A percentile compares a stretch with the other conserved stretches of the same genome.
Evolutionary conservation across 1,140 invertebrate species (phyloP).

Genomic region (Euura lappo): DNA sequence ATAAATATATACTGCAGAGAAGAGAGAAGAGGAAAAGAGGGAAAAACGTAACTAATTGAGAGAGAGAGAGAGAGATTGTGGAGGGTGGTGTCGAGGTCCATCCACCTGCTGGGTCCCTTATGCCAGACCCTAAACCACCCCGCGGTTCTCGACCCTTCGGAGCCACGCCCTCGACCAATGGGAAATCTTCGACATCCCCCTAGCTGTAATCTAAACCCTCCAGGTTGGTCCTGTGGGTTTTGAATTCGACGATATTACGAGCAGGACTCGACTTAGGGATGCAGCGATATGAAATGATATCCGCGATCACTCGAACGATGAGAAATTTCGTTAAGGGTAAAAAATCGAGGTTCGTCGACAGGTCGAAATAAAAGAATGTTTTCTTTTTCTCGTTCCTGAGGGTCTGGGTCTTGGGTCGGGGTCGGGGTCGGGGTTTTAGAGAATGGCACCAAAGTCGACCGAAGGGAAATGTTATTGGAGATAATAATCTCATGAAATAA

Average conservation of each 20-base stretch:
- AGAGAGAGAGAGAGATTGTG: constrained; percentile 46
- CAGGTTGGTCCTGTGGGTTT: no score
- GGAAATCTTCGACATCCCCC: no score
- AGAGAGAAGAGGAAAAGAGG: constrained; percentile 17
- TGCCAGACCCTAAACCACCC: constrained; percentile 42
- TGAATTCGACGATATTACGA: no score
- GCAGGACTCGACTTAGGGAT: no score
- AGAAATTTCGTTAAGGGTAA: no score
- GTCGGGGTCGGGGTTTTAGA: background rate
- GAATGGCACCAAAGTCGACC: background rate
- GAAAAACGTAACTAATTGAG: constrained; percentile 54
- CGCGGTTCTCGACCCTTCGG: constrained; percentile 54
- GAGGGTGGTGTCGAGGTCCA: constrained; percentile 45
- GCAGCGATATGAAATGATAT: no score
- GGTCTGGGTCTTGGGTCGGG: background rate
- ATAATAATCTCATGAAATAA: constrained; percentile 60
- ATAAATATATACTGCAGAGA: background rate
- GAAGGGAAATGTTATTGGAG: constrained; percentile 53
- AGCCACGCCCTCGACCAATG: constrained; percentile 10
- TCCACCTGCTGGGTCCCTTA: constrained; percentile 48
- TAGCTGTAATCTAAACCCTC: no score
- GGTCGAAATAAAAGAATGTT: background rate
- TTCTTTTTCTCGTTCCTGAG: background rate
- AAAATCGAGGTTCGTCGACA: no score
- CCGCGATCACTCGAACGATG: no score